phyloP scores from a whole-genome alignment of 2,113 vertebrate genomes.

The Tyto alba region DNA sequence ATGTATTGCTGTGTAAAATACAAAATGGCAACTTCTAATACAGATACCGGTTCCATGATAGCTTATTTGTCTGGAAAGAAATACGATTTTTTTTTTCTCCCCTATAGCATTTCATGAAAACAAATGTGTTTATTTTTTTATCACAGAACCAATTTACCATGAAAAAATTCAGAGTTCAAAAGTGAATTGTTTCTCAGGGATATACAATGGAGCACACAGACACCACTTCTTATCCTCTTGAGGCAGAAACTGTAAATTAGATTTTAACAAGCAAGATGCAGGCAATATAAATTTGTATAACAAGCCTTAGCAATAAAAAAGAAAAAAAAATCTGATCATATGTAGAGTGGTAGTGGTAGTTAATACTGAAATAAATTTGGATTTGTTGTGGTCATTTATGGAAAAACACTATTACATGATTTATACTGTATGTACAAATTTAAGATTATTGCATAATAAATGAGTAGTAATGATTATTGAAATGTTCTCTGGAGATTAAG shows the following conservation, averaged over 20 bases:
- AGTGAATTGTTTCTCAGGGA: conserved; percentile 56
- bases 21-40: not conserved
- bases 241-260: conserved; percentile 60
- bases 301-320: not conserved
- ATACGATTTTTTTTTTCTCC: not conserved
- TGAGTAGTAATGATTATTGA: not conserved
- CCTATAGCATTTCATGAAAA: conserved; percentile 24
- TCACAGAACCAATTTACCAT: conserved; percentile 42
- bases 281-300: conserved; percentile 46
- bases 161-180: conserved; percentile 45
- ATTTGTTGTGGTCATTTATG: not conserved
- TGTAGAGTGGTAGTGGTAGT: not conserved
- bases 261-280: conserved; percentile 56
- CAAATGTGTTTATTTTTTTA: conserved; percentile 55
- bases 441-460: not conserved
- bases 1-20: not conserved
- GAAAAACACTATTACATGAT: not conserved
- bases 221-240: conserved; percentile 43
- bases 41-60: not conserved
- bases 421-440: not conserved
- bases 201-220: not conserved
- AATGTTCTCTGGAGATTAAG: not conserved
- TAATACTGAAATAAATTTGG: not conserved
- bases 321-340: not conserved
- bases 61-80: not conserved